Evolutionary conservation across 2,888 invertebrate species (phyloP), one percentile per base, ranked within the genome.

Genomic region (Xylophagus ater): DNA sequence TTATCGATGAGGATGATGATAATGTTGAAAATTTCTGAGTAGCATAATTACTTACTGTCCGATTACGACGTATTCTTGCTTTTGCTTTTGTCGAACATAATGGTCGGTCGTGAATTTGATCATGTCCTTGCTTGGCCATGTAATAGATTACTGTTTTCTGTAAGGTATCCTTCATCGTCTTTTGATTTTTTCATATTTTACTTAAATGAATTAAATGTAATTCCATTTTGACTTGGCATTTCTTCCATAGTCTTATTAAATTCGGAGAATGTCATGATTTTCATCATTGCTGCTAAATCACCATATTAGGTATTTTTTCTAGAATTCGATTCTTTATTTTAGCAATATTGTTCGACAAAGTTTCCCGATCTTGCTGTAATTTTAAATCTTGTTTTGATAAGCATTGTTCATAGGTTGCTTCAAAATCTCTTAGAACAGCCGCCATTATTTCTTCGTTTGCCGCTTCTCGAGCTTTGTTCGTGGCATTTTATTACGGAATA

Each of bases 381-480:
- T 52, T 44, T 3, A 45, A 40, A 4, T 62, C 61, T 14, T 60
- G 28, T 7, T 46, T 46, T 26, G 46, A 49, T 5, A 54, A 37
- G 15, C 48, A 47, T 24, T 52, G 49, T 12, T 63, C 62, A 19
- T 57, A 37, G 20, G 53, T 49, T 3, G 56, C 43, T 45, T 63
- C 62, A 36, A 49, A 58, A 33, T 55, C 53, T 21, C 57, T 54
- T 5, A 62, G 59, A 39, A 55, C n/a, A n/a, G n/a, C 57, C 12
- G 38, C 31, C 4, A 34, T 17, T 15, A 30, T 13, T 41, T 62
- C 62, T n/a, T 57, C 61, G 41, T 55, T 55, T 18, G 62, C 55
- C 4, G 52, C 57, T 25, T 62, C 63, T 8, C 63, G 60, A 62
- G 49, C 46, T 63, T 63, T n/a, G 63, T 63, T 30, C 63, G 58